These are phyloP conservation scores for Furcifer pardalis DNA, from an alignment of 2,797 vertebrate species.

Conservation along the genomic window DNA sequence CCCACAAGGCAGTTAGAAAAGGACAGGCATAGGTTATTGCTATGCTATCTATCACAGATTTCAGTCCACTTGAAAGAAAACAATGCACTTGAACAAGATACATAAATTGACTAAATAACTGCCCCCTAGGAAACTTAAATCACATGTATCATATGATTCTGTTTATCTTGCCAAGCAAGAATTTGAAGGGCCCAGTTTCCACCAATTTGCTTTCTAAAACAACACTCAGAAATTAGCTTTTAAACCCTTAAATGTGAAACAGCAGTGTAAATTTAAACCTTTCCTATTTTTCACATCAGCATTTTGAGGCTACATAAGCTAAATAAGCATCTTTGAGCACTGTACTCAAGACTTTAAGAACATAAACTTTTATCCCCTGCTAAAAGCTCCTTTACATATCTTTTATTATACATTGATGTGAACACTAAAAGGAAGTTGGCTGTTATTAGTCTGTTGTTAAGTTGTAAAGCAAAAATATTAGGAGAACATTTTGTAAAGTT, in stretches of 20 bases:
- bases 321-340: slow-evolving; percentile 65
- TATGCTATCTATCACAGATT: not conserved
- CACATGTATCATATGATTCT: slow-evolving; percentile 48
- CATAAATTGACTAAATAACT: slow-evolving; percentile 41
- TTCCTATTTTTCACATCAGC: slow-evolving; percentile 64
- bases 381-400: slow-evolving; percentile 64
- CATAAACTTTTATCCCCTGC: slow-evolving; percentile 61
- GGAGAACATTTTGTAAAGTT: slow-evolving; percentile 55
- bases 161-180: slow-evolving; percentile 47
- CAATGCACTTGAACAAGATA: not conserved
- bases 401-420: slow-evolving; percentile 62
- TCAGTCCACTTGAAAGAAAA: not conserved
- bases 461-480: slow-evolving; percentile 61
- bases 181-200: slow-evolving; percentile 59
- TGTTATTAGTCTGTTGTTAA: slow-evolving; percentile 66
- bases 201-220: slow-evolving; percentile 59
- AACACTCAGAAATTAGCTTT: slow-evolving; percentile 64
- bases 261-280: slow-evolving; percentile 62
- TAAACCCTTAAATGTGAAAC: slow-evolving; percentile 56
- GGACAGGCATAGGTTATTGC: not conserved
- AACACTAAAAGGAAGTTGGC: slow-evolving; percentile 57
- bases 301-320: slow-evolving; percentile 67
- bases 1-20: not conserved
- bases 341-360: slow-evolving; percentile 58
- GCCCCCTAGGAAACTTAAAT: slow-evolving; percentile 47